These are phyloP conservation scores for Zaprionus kolodkinae DNA, from an alignment of 1,140 invertebrate species.

Conservation along the genomic window DNA sequence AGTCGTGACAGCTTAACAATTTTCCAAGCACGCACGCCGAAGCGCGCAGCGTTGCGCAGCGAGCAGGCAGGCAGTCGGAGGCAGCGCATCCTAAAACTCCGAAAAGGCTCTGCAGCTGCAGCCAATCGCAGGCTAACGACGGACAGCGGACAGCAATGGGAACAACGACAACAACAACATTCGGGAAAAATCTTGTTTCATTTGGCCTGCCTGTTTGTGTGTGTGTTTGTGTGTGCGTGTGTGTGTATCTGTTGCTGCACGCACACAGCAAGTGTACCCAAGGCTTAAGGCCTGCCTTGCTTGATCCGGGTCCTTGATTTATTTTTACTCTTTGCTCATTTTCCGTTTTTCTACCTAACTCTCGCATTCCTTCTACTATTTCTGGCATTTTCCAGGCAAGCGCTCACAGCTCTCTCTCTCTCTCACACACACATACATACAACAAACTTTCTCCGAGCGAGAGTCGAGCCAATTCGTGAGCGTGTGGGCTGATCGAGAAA, in stretches of 20 bases:
- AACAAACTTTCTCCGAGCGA: conserved; percentile 68
- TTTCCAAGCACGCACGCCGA: conserved; percentile 38
- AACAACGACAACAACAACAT: conserved; percentile 16
- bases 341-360: conserved; percentile 65
- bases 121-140: conserved; percentile 38
- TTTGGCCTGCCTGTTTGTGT: conserved; percentile 30
- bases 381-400: conserved; percentile 46
- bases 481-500: conserved; percentile 13
- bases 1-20: conserved; percentile 63
- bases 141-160: background rate
- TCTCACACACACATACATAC: conserved; percentile 14
- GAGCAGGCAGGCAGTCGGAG: conserved; percentile 34
- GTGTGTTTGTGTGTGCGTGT: conserved; percentile 32
- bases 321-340: conserved; percentile 68
- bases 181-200: conserved; percentile 43
- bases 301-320: conserved; percentile 72
- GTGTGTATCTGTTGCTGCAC: conserved; percentile 68
- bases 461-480: conserved; percentile 1
- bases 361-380: conserved; percentile 45
- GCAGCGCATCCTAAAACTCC: conserved; percentile 68
- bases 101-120: conserved; percentile 62
- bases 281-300: conserved; percentile 56
- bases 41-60: conserved; percentile 21
- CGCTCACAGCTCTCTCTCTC: background rate
- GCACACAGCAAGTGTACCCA: conserved; percentile 73